Conservation (phyloP, 1,140 invertebrate genomes). For the Triops cancriformis region DNA sequence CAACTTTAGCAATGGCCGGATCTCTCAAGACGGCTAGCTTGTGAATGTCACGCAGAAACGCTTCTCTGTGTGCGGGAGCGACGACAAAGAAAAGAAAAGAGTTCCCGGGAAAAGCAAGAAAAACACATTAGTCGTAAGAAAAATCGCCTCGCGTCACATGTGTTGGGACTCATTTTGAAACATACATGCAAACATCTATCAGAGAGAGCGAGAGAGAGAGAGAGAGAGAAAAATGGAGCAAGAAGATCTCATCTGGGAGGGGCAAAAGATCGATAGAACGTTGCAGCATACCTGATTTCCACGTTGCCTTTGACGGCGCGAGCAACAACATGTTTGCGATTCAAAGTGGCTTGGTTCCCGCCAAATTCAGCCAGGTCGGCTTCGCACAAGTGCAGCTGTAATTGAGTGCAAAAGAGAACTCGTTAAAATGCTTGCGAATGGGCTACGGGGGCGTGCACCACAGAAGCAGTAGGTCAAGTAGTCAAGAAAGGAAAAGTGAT, state of each 20-base stretch:
- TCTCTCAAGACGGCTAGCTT: slow-evolving; percentile 71
- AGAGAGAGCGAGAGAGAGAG: no score
- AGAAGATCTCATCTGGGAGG: not conserved
- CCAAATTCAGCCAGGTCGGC: slow-evolving; percentile 57
- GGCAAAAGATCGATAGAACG: not conserved
- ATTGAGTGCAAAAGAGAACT: slow-evolving; percentile 28
- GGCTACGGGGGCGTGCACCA: not conserved
- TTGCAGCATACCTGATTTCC: not conserved
- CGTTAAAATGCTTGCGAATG: not conserved
- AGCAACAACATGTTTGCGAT: slow-evolving; percentile 59
- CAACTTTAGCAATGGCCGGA: slow-evolving; percentile 69
- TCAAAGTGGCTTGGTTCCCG: slow-evolving; percentile 46
- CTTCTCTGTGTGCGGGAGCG: slow-evolving; percentile 39
- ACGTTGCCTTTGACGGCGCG: not conserved
- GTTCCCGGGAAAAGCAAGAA: slow-evolving; percentile 12
- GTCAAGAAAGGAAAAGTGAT: not conserved
- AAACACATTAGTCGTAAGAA: not conserved
- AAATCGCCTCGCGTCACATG: not conserved
- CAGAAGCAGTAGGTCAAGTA: not conserved
- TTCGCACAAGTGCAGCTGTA: slow-evolving; percentile 62
- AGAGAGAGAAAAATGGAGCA: not conserved
- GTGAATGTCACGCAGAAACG: slow-evolving; percentile 75
- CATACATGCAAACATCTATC: no score
- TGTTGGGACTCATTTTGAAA: not conserved
- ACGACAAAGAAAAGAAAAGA: not conserved